A percentile compares a stretch with the other conserved stretches of the same genome.
These are phyloP conservation scores for Pao palembangensis DNA, from an alignment of 2,113 vertebrate species.

Conservation along the genomic window DNA sequence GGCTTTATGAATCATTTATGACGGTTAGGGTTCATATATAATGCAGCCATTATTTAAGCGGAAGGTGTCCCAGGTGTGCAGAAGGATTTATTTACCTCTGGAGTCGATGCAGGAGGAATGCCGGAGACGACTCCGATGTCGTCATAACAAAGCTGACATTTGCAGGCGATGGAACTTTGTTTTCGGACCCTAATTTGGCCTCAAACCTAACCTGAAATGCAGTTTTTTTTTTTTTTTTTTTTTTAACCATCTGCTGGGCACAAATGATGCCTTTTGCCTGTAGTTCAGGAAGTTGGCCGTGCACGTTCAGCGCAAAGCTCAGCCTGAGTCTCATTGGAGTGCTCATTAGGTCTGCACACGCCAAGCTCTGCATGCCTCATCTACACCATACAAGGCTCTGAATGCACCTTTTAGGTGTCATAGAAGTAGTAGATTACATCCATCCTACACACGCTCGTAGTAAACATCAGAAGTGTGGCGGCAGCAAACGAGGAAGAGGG, in stretches of 20 bases:
- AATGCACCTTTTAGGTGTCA: too few species aligned
- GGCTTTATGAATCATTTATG: neutral
- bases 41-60: neutral
- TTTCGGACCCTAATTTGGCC: neutral
- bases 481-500: neutral
- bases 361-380: neutral
- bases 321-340: too few species aligned
- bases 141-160: slow-evolving; percentile 36
- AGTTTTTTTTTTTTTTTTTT: neutral
- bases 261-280: too few species aligned
- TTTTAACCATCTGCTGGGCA: too few species aligned
- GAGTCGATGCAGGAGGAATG: too few species aligned
- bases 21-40: neutral
- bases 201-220: neutral
- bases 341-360: neutral
- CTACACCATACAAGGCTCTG: too few species aligned
- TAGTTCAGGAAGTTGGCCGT: too few species aligned
- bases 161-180: neutral
- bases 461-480: neutral
- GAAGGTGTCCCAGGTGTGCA: slow-evolving; percentile 3
- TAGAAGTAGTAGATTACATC: neutral
- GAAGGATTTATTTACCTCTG: too few species aligned
- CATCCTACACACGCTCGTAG: too few species aligned
- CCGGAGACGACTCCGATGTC: slow-evolving; percentile 58
- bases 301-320: too few species aligned